Conservation (phyloP, 2,888 invertebrate genomes). For the Cephus pygmeus region DNA sequence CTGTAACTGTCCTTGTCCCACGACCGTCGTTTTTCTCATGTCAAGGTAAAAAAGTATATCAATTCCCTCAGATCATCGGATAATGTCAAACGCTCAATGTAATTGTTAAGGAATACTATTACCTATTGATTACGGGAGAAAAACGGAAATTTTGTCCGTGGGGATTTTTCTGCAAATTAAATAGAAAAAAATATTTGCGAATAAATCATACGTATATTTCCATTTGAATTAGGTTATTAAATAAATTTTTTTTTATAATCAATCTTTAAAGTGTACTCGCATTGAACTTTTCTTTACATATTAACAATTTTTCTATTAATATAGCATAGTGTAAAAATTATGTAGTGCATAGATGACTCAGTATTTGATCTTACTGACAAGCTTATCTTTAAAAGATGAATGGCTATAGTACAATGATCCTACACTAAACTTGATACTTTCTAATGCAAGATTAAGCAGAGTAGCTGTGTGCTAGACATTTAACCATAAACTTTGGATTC, state of each 20-base stretch:
- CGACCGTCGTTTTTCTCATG: constrained; percentile 45
- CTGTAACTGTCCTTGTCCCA: constrained; percentile 48
- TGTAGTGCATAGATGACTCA: background rate
- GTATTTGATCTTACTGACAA: background rate
- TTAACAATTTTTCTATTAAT: too few species aligned
- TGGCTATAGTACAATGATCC: background rate
- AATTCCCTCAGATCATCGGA: constrained; percentile 5
- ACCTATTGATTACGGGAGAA: background rate
- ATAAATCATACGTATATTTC: background rate
- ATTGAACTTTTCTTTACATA: too few species aligned
- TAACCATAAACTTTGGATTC: too few species aligned
- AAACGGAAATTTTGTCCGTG: background rate
- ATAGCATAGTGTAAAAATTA: too few species aligned
- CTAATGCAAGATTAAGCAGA: too few species aligned
- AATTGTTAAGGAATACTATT: background rate
- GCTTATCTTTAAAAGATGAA: background rate
- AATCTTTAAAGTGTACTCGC: too few species aligned
- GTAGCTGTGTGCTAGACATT: too few species aligned
- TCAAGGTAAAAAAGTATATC: constrained; percentile 43
- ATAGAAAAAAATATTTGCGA: background rate
- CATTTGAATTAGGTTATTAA: too few species aligned
- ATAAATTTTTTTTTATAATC: too few species aligned
- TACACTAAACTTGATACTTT: background rate
- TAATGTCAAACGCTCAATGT: background rate
- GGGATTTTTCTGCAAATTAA: background rate